Base-by-base conservation (phyloP, 1,140 invertebrate species). In the Eriosoma lanigerum region DNA sequence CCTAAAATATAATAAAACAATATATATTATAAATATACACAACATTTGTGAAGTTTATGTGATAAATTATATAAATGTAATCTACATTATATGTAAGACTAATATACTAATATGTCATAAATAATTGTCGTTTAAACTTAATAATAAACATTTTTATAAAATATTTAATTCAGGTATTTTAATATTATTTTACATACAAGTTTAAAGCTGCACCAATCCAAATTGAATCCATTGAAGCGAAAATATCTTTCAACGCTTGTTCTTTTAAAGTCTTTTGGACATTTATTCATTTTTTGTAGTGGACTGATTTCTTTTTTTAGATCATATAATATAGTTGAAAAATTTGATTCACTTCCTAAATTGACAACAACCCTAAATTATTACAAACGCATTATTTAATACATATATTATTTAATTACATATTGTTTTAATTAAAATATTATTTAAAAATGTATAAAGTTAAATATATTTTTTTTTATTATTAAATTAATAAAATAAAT, bases 201-300 rank as follows among this genome's bases (percentile, higher is more conserved):
- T 86, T 90, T 88, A 84, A 96, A 96, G 70, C 91, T 91, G 84
- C 95, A 97, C 95, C 95, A 97, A 85, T 97, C 95, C 21, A 96
- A 85, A 48, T 90, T 88, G 83, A 96, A 92, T 15, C 90, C 90
- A 24, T 91, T 90, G 81, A 92, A 90, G 82, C 93, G 88, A 85
- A 97, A 96, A 29, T 92, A 87, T 83, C 92, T 89, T 84, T 97
- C 94, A 0, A 93, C 93, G 0, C 92, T 93, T 0, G 94, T 95
- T 82, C 92, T 88, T 84, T 96, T 96, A 83, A 93, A 95, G 82
- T 93, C 90, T 66, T 90, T 85, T 0, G 94, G 93, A 84, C 95
- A 96, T 10, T 89, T 89, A 0, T 90, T 89, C 17, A 91, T 85
- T 83, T 92, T 93, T 84, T 90, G 91, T 0, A 96, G 85, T 0